These are phyloP conservation scores for Orchestia grillus DNA, from an alignment of 1,140 invertebrate species.

Conservation along the genomic window DNA sequence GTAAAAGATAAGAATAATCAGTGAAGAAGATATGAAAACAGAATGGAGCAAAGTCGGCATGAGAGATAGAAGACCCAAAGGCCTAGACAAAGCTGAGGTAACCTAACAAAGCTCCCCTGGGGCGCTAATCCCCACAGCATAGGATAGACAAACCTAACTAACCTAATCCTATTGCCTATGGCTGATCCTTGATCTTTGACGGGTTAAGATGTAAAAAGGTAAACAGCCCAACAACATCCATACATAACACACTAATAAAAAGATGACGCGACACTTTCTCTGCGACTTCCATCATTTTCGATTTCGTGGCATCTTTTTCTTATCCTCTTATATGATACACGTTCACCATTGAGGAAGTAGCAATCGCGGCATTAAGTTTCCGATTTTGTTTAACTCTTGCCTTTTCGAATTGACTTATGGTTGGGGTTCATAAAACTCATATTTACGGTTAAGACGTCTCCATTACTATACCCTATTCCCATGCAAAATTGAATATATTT, in stretches of 20 bases:
- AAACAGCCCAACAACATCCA: no score
- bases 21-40: no score
- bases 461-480: background rate
- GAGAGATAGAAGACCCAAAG: no score
- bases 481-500: background rate
- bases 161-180: no score
- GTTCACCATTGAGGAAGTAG: background rate
- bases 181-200: no score
- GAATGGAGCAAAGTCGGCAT: no score
- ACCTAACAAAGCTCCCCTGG: no score
- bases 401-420: background rate
- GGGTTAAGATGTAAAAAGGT: no score
- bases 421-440: background rate
- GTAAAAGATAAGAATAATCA: no score
- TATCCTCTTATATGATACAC: background rate
- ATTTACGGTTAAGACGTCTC: background rate
- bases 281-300: background rate
- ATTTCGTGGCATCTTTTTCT: background rate
- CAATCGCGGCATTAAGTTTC: background rate
- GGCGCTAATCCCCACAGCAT: no score
- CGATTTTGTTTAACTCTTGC: background rate
- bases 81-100: no score
- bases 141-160: no score
- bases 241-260: background rate
- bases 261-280: background rate